Evolutionary conservation across 2,888 invertebrate species (phyloP).

Genomic region (Matsumyia berberina): DNA sequence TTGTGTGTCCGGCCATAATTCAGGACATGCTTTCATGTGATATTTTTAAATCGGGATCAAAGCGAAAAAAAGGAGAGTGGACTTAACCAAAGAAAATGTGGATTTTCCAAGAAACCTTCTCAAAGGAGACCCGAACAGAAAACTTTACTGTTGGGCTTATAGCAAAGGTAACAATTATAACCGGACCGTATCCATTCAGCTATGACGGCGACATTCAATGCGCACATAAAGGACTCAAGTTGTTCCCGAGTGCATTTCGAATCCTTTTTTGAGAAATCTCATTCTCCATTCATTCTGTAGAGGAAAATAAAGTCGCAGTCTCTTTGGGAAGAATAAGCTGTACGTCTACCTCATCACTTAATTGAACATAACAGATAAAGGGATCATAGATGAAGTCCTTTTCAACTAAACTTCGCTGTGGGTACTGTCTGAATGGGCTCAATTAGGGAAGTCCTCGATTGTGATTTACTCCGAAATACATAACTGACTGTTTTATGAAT

Average conservation of each 20-base stretch:
- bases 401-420: not conserved
- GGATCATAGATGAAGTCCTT: slow-evolving; percentile 30
- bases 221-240: slow-evolving; percentile 62
- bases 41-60: slow-evolving; percentile 69
- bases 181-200: slow-evolving; percentile 37
- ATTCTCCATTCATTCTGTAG: slow-evolving; percentile 19
- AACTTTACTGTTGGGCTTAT: slow-evolving; percentile 47
- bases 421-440: not conserved
- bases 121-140: slow-evolving; percentile 4
- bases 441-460: slow-evolving; percentile 8
- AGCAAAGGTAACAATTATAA: slow-evolving; percentile 70
- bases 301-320: slow-evolving; percentile 43
- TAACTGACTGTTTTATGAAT: slow-evolving; percentile 17
- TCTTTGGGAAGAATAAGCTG: slow-evolving; percentile 46
- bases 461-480: slow-evolving; percentile 16
- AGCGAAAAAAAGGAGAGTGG: slow-evolving; percentile 29
- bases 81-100: slow-evolving; percentile 56
- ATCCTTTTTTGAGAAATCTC: slow-evolving; percentile 53
- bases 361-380: slow-evolving; percentile 65
- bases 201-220: slow-evolving; percentile 28
- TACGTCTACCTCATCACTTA: slow-evolving; percentile 67
- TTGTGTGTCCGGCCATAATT: slow-evolving; percentile 71
- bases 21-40: slow-evolving; percentile 73
- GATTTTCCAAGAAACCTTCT: slow-evolving; percentile 27
- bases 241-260: slow-evolving; percentile 50